Evolutionary conservation across 2,113 vertebrate species (phyloP).

Genomic region (Equus przewalskii): DNA sequence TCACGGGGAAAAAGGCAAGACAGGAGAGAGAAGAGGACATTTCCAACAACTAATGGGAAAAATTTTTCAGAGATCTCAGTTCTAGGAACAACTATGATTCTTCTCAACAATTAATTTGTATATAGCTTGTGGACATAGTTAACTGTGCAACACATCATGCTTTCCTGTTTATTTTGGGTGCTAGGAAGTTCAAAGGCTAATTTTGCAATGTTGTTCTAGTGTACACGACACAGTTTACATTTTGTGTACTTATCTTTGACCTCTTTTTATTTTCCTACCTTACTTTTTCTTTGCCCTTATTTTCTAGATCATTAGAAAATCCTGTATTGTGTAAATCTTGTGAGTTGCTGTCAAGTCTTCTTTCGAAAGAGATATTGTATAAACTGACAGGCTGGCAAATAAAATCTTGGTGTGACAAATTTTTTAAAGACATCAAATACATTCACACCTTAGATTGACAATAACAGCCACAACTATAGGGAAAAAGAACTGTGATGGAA

Average conservation of each 20-base stretch:
- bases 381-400: neutral
- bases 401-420: conserved; percentile 26
- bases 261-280: neutral
- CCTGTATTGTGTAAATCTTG: neutral
- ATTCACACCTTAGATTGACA: neutral
- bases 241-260: neutral
- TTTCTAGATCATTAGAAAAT: conserved; percentile 17
- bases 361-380: conserved; percentile 6
- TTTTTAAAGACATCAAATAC: neutral
- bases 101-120: neutral
- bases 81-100: neutral
- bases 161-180: conserved; percentile 43
- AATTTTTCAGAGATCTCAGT: conserved; percentile 24
- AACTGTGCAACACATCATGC: neutral
- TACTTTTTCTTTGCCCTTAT: neutral
- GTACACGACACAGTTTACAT: neutral
- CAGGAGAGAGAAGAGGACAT: neutral
- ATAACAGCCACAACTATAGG: neutral
- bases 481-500: conserved; percentile 1
- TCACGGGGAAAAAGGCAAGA: neutral
- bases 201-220: neutral
- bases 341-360: neutral
- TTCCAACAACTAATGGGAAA: neutral
- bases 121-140: neutral
- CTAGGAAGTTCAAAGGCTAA: conserved; percentile 1